Evolutionary conservation across 2,888 invertebrate species (phyloP).

Genomic region (Drosophila putrida): DNA sequence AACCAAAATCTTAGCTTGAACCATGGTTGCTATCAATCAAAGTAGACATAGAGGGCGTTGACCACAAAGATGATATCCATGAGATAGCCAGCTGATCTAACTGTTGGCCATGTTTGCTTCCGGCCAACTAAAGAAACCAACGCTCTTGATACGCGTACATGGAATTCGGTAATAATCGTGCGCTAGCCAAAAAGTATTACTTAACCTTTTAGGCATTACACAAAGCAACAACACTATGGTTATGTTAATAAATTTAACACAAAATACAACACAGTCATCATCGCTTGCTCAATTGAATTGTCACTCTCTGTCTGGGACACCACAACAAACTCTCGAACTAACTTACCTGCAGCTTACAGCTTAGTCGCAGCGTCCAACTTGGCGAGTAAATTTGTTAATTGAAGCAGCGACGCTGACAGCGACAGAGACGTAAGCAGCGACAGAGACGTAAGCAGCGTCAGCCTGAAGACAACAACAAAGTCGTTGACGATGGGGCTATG

Average conservation of each 20-base stretch:
- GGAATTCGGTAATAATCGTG: constrained; percentile 50
- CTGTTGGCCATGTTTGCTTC: constrained; percentile 27
- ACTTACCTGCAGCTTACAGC: constrained; percentile 67
- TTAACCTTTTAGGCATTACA: constrained; percentile 38
- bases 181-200: constrained; percentile 44
- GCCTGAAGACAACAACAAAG: constrained; percentile 64
- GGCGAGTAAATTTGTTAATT: constrained; percentile 65
- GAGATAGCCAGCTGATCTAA: constrained; percentile 34
- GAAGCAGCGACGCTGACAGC: constrained; percentile 44
- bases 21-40: constrained; percentile 69
- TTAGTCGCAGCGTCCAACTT: constrained; percentile 49
- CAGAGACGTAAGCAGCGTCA: constrained; percentile 33
- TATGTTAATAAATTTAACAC: constrained; percentile 56
- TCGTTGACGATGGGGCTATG: constrained; percentile 41
- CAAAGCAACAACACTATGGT: constrained; percentile 32
- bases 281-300: constrained; percentile 47
- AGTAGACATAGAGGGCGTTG: constrained; percentile 41
- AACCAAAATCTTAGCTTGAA: constrained; percentile 29
- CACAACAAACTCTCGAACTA: constrained; percentile 24
- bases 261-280: constrained; percentile 45
- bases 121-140: constrained; percentile 43
- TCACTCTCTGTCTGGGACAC: constrained; percentile 32
- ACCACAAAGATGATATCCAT: constrained; percentile 35
- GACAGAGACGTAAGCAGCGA: constrained; percentile 14
- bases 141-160: constrained; percentile 29